phyloP scores from a whole-genome alignment of 2,113 vertebrate species.

The Ptychochromis oligacanthus region DNA sequence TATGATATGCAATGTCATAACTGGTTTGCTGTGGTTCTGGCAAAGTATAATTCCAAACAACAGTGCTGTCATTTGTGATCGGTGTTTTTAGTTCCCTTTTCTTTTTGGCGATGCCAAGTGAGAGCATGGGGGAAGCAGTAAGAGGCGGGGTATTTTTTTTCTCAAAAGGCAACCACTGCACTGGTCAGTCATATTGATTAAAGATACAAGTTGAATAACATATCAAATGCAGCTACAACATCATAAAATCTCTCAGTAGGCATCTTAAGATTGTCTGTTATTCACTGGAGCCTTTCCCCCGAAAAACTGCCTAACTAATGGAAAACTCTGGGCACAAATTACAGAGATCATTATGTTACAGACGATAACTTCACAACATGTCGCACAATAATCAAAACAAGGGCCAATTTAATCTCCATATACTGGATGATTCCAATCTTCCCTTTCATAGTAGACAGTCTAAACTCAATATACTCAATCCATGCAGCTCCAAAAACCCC shows the following conservation, averaged over 20 bases:
- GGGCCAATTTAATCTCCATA: constrained; percentile 56
- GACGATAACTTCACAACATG: constrained; percentile 69
- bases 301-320: constrained; percentile 30
- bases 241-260: constrained; percentile 9
- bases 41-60: not conserved
- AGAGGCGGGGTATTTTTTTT: not conserved
- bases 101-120: not conserved
- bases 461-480: constrained; percentile 64
- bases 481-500: constrained; percentile 61
- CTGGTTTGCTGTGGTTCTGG: not conserved
- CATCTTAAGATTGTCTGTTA: constrained; percentile 31
- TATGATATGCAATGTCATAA: not conserved
- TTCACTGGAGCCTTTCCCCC: not conserved
- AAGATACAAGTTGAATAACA: constrained; percentile 26
- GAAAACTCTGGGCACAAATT: constrained; percentile 60
- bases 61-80: not conserved
- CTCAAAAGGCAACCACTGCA: not conserved
- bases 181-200: constrained; percentile 1
- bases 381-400: constrained; percentile 69
- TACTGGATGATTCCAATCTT: constrained; percentile 65
- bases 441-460: constrained; percentile 54
- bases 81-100: not conserved
- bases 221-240: constrained; percentile 19
- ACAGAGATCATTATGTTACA: constrained; percentile 70
- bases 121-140: not conserved